Percentiles rank a stretch among this genome's conserved stretches.
Evolutionary conservation across 2,797 vertebrate genomes (phyloP).

Genomic region (Lindbergichthys nudifrons): DNA sequence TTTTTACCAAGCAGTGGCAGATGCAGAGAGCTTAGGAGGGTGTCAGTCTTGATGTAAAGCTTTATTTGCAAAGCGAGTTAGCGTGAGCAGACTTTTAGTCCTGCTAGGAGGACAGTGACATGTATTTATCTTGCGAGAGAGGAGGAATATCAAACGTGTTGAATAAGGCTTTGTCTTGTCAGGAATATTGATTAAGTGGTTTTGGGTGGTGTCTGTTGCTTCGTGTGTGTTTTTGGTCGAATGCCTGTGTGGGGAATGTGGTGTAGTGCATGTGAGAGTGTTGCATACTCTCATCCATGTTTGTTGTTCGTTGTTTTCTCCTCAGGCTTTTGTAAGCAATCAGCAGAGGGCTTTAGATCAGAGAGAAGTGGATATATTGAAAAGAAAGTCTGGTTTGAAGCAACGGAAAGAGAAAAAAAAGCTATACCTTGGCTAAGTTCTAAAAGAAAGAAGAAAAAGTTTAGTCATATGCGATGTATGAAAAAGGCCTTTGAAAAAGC

Average conservation of each 20-base stretch:
- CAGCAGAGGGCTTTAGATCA: constrained; percentile 60
- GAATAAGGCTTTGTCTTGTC: constrained; percentile 78
- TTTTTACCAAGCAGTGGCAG: constrained; percentile 77
- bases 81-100: constrained; percentile 76
- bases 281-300: constrained; percentile 35
- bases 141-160: constrained; percentile 80
- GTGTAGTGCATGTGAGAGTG: constrained; percentile 1
- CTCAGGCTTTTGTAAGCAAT: constrained; percentile 38
- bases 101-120: constrained; percentile 68
- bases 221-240: constrained; percentile 38
- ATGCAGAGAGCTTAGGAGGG: constrained; percentile 77
- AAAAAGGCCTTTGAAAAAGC: constrained; percentile 59
- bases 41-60: constrained; percentile 81
- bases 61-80: constrained; percentile 81
- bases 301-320: constrained; percentile 50
- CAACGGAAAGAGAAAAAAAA: constrained; percentile 18
- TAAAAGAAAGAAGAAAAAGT: constrained; percentile 51
- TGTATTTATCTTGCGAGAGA: constrained; percentile 76
- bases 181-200: constrained; percentile 79
- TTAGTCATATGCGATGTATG: constrained; percentile 38
- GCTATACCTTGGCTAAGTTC: constrained; percentile 41
- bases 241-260: constrained; percentile 17
- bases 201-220: constrained; percentile 62
- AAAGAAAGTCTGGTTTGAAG: constrained; percentile 42
- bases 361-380: constrained; percentile 48